These are phyloP conservation scores for Todus mexicanus DNA, from an alignment of 2,797 vertebrate species.

Conservation along the genomic window DNA sequence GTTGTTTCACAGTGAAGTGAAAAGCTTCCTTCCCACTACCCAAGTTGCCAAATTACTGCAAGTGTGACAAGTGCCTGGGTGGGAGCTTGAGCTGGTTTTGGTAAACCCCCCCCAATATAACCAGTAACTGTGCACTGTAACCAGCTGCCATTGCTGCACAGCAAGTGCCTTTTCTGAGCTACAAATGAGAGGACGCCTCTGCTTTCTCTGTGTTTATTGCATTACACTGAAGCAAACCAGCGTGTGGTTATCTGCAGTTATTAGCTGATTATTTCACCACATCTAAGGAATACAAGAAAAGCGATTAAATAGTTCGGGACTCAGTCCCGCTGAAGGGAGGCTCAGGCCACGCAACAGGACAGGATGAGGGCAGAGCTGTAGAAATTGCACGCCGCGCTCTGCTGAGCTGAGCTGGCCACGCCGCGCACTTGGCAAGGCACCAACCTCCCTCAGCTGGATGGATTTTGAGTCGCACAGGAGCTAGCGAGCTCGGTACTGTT, in stretches of 20 bases:
- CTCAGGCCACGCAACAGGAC: not conserved
- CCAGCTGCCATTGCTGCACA: not conserved
- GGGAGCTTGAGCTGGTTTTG: not conserved
- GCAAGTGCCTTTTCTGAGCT: not conserved
- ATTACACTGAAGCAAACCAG: not conserved
- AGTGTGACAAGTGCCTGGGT: not conserved
- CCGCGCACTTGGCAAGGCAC: accelerated
- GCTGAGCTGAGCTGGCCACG: not conserved
- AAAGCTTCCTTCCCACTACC: not conserved
- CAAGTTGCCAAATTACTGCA: not conserved
- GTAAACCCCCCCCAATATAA: not conserved
- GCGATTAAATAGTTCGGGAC: not conserved
- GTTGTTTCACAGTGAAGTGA: not conserved
- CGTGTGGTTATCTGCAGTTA: not conserved
- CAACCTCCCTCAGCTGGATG: not conserved
- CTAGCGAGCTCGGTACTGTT: not conserved
- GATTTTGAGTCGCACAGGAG: not conserved
- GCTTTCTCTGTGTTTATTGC: conserved; percentile 32
- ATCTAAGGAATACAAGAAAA: not conserved
- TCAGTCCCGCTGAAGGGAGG: not conserved
- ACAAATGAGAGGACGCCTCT: not conserved
- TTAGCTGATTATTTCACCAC: not conserved
- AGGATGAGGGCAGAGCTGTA: not conserved
- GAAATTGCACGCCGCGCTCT: not conserved
- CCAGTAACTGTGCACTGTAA: not conserved